Percentiles rank a stretch among this genome's conserved stretches.
These are phyloP conservation scores for Melanostoma mellinum DNA, from an alignment of 2,888 invertebrate species.

Conservation along the genomic window DNA sequence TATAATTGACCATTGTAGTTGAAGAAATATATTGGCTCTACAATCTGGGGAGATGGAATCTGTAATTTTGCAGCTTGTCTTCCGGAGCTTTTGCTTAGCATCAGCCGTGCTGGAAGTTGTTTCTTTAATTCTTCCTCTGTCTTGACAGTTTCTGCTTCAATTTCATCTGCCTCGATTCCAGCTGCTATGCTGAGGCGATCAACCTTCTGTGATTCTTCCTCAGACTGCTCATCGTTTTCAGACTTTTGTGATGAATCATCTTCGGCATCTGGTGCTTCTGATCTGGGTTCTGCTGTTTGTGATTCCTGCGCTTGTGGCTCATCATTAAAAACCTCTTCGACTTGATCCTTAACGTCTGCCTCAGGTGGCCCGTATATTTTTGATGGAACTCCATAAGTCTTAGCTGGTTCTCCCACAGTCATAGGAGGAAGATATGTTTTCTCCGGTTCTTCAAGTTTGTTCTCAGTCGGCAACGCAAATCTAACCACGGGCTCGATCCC, in stretches of 20 bases:
- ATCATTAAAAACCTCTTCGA: constrained; percentile 39
- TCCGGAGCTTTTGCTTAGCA: neutral
- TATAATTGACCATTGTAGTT: constrained; percentile 51
- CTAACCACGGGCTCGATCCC: constrained; percentile 77
- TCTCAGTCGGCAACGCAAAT: constrained; percentile 77
- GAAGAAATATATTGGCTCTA: constrained; percentile 43
- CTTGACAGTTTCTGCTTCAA: constrained; percentile 49
- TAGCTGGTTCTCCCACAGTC: constrained; percentile 74
- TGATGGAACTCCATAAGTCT: constrained; percentile 75
- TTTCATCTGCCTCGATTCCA: constrained; percentile 40
- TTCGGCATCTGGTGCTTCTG: neutral
- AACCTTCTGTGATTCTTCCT: constrained; percentile 18
- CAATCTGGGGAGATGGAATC: constrained; percentile 10
- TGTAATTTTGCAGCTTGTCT: constrained; percentile 41
- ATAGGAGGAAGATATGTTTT: constrained; percentile 71
- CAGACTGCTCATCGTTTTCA: constrained; percentile 8
- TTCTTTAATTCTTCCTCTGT: constrained; percentile 35
- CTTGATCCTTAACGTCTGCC: constrained; percentile 16
- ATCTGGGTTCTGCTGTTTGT: neutral
- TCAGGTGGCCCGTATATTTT: constrained; percentile 64
- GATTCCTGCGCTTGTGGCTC: neutral
- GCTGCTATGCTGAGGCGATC: constrained; percentile 2
- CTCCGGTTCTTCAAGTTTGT: constrained; percentile 35
- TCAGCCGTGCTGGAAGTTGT: constrained; percentile 32
- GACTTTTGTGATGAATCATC: constrained; percentile 25